Evolutionary conservation across 1,140 invertebrate genomes (phyloP).

Genomic region (Goniozus legneri): DNA sequence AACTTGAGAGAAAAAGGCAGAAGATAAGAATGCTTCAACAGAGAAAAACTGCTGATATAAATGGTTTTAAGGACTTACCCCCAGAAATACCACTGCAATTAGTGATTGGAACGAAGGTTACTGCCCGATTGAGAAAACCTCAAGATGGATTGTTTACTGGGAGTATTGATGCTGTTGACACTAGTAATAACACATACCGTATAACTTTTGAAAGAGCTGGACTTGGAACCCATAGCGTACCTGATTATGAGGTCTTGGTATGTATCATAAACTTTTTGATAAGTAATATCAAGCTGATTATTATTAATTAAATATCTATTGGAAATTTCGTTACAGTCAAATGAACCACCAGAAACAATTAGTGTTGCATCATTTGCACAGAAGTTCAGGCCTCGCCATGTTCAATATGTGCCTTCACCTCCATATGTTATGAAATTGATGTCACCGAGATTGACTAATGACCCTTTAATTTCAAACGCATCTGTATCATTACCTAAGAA

Average conservation of each 20-base stretch:
- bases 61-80: conserved; percentile 85
- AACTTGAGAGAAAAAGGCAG: conserved; percentile 84
- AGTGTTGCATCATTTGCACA: conserved; percentile 80
- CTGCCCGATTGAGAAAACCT: conserved; percentile 82
- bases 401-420: conserved; percentile 58
- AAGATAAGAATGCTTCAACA: conserved; percentile 94
- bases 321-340: conserved; percentile 59
- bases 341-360: conserved; percentile 88
- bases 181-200: conserved; percentile 94
- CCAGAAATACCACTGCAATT: conserved; percentile 93
- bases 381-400: conserved; percentile 72
- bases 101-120: conserved; percentile 95
- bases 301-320: too few relatives aligned
- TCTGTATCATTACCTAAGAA: conserved; percentile 42
- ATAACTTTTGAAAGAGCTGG: conserved; percentile 94
- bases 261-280: conserved; percentile 15
- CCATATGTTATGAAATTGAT: conserved; percentile 53
- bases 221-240: conserved; percentile 92
- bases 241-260: conserved; percentile 92
- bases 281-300: too few relatives aligned
- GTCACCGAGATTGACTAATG: conserved; percentile 55
- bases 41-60: conserved; percentile 79
- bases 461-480: conserved; percentile 58
- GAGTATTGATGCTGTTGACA: conserved; percentile 95
- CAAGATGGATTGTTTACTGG: conserved; percentile 97